Evolutionary conservation across 2,888 invertebrate species (phyloP), one percentile per base, ranked within the genome.

Genomic region (Lordiphosa fenestrarum): DNA sequence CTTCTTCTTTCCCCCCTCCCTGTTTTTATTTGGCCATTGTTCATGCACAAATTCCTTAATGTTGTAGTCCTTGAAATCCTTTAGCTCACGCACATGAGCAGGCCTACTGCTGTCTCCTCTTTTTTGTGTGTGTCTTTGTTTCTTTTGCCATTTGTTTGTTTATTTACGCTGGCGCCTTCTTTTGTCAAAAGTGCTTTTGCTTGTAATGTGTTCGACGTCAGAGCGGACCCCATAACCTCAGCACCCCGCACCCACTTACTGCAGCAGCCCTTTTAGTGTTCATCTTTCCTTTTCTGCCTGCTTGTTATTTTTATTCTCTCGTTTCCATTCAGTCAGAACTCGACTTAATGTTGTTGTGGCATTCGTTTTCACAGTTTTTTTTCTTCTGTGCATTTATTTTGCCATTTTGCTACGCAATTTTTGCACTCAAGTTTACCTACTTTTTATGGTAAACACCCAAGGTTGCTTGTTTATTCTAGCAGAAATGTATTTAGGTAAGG

Each of bases 341-440:
- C 49, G 13, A 52, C 51, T 60, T 30, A 30, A 30, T 30, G 30
- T 64, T 64, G 64, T 64, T 65, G 56, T 84, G 60, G 81, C 82
- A 77, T 74, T 82, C 75, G 69, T 82, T 72, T 68, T 75, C 72
- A 70, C 59, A 30, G n/a, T 59, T 64, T 63, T 46, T 57, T 50
- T 38, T 42, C 15, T 15, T 15, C 15, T 25, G 36, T 44, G 44
- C 46, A 25, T 47, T 30, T 70, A 30, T 37, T 38, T 49, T 12
- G 23, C 23, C 25, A 23, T 55, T 46, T 53, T 52, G 44, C 57
- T 73, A 75, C 77, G 77, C 77, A 83, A 76, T 81, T 85, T 85
- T 76, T 81, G 84, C 81, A 84, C 85, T 81, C 84, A 83, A 81
- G 81, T 81, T 81, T 81, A 85, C 81, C 81, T 81, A 85, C 85